Conservation (phyloP, 2,113 vertebrate species). For the Bubo bubo region DNA sequence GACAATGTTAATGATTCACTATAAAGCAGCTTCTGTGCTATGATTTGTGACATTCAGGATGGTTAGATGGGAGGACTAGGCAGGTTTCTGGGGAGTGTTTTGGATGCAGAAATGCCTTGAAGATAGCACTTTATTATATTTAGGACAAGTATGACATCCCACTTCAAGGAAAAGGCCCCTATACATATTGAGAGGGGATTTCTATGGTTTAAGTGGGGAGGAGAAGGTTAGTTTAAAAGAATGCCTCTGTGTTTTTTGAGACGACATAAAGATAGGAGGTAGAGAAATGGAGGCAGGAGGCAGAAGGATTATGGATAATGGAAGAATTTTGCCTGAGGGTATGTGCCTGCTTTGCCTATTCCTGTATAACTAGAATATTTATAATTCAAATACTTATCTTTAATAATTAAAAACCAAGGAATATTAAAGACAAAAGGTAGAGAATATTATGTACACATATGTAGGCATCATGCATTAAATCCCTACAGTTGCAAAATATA, state of each 20-base stretch:
- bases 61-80: conserved; percentile 89
- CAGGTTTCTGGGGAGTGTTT: conserved; percentile 95
- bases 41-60: conserved; percentile 97
- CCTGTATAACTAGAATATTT: conserved; percentile 99
- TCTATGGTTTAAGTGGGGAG: conserved; percentile 89
- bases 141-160: conserved; percentile 99
- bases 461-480: conserved; percentile 84
- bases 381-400: conserved; percentile 99
- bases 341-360: conserved; percentile 99
- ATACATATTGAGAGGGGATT: conserved; percentile 92
- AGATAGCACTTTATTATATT: conserved; percentile 99
- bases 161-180: conserved; percentile 95
- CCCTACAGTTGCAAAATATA: conserved; percentile 85
- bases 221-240: conserved; percentile 95
- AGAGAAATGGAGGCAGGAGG: conserved; percentile 94
- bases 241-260: conserved; percentile 93
- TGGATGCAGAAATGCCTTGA: conserved; percentile 97
- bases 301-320: conserved; percentile 99
- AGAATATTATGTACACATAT: conserved; percentile 90
- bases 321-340: conserved; percentile 98
- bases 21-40: conserved; percentile 88
- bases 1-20: conserved; percentile 99
- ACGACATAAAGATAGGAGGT: conserved; percentile 93
- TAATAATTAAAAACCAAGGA: conserved; percentile 99
- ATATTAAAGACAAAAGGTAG: conserved; percentile 97